A percentile compares a stretch with the other conserved stretches of the same genome.
Conservation (phyloP, 2,888 invertebrate species). For the Callyntrura guangdongensis region DNA sequence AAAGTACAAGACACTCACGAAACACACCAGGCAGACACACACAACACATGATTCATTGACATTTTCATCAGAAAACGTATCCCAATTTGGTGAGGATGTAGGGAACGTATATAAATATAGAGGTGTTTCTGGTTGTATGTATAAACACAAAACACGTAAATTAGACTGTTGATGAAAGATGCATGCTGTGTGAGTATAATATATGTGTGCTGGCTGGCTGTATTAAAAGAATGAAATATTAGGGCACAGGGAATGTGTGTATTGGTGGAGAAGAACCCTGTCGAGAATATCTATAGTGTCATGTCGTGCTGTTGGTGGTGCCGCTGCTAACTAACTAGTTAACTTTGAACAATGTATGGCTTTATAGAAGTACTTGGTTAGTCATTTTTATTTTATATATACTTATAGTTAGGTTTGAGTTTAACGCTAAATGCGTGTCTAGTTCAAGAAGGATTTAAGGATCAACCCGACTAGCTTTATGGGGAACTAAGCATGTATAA, state of each 20-base stretch:
- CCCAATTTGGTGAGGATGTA: conserved; percentile 29
- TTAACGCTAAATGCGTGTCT: neutral
- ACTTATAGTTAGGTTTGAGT: neutral
- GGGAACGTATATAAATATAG: neutral
- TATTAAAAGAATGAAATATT: conserved; percentile 24
- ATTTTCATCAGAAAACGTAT: conserved; percentile 73
- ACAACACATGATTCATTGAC: conserved; percentile 74
- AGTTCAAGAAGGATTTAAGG: conserved; percentile 40
- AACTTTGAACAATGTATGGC: conserved; percentile 5
- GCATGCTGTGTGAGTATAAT: conserved; percentile 52
- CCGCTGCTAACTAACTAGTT: conserved; percentile 47
- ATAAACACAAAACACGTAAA: conserved; percentile 76
- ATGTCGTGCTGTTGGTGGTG: conserved; percentile 56
- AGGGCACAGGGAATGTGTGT: neutral
- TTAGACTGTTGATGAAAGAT: conserved; percentile 77
- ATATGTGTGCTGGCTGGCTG: conserved; percentile 3
- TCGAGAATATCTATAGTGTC: conserved; percentile 51
- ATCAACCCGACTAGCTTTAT: conserved; percentile 22
- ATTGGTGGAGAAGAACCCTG: conserved; percentile 48
- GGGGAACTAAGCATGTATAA: neutral
- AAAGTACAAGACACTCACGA: conserved; percentile 10
- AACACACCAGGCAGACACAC: neutral
- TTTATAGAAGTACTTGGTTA: neutral
- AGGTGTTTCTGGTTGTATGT: conserved; percentile 16
- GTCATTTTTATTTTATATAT: conserved; percentile 25